Base-by-base conservation (phyloP, 2,888 invertebrate species). In the Siphlonurus alternatus region DNA sequence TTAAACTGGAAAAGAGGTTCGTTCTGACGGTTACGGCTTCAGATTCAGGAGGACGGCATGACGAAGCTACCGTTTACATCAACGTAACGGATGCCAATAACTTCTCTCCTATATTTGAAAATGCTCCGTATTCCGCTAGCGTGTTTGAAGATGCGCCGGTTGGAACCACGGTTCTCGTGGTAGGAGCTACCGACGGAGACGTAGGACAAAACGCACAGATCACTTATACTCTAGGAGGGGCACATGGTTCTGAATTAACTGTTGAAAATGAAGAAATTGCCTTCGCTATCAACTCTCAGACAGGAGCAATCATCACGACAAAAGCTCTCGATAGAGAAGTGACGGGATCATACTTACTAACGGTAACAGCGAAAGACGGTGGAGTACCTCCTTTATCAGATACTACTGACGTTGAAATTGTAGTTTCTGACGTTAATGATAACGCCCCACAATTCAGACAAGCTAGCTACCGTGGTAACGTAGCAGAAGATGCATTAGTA, bases 61-160 rank as follows among this genome's bases (percentile, higher is more conserved):
- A 95, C 70, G 88, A 89, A 0, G 90, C 94, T 0, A 87, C 90
- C 63, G 89, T 97, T 18, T 89, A 92, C 72, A 88, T 98, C 2
- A 93, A 94, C 72, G 85, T 99, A 0, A 89, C 93, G 0, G 96
- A 96, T 76, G 94, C 95, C 0, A 97, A 97, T 75, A 94, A 95
- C 72, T 92, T 88, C 73, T 86, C 93, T 0, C 96, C 96, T 0
- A 88, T 88, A 1, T 97, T 97, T 72, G 92, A 94, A 73, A 91
- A 92, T 72, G 91, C 93, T 0, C 95, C 95, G 0, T 96, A 96
- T 73, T 86, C 89, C 1, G 88, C 92, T 1, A 87, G 87, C 63
- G 75, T 95, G 0, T 91, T 93, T 72, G 98, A 99, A 79, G 94
- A 97, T 76, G 89, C 93, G 0, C 88, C 91, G 0, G 78, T 93